Evolutionary conservation across 2,888 invertebrate species (phyloP).

Genomic region (Thymelicus acteon): DNA sequence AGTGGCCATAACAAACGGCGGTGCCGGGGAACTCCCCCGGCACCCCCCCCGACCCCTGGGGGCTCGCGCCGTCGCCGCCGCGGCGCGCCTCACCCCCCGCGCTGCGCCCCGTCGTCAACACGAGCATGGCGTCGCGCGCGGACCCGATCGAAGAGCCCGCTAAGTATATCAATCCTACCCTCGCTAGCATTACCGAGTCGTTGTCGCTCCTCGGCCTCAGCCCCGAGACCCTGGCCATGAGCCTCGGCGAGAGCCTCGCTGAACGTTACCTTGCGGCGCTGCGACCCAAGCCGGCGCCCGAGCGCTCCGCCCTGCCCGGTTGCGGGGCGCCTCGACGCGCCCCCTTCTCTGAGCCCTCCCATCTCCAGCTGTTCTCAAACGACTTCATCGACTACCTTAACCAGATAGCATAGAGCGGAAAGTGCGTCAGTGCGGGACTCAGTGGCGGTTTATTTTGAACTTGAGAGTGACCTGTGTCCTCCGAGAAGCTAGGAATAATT

Average conservation of each 20-base stretch:
- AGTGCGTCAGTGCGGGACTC: conserved; percentile 41
- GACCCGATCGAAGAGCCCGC: conserved; percentile 59
- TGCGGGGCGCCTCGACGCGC: conserved; percentile 63
- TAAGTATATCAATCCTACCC: conserved; percentile 63
- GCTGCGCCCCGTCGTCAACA: conserved; percentile 79
- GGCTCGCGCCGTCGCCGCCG: conserved; percentile 69
- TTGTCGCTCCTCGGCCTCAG: conserved; percentile 73
- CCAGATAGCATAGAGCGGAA: conserved; percentile 80
- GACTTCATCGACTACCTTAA: conserved; percentile 86
- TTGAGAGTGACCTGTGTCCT: conserved; percentile 57
- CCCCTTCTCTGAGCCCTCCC: conserved; percentile 60
- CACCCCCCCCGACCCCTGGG: conserved; percentile 76
- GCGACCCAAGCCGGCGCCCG: conserved; percentile 63
- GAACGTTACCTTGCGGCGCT: conserved; percentile 75
- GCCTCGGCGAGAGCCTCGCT: conserved; percentile 77
- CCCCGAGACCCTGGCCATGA: conserved; percentile 75
- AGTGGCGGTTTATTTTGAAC: conserved; percentile 52
- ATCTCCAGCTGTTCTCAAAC: conserved; percentile 86
- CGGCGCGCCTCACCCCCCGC: conserved; percentile 75
- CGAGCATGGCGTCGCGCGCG: conserved; percentile 76
- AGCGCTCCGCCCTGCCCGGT: conserved; percentile 47
- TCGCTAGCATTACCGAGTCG: conserved; percentile 75
- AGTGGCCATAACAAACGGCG: conserved; percentile 95
- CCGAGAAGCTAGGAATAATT: conserved; percentile 71
- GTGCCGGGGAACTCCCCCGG: conserved; percentile 86